phyloP scores from a whole-genome alignment of 2,888 invertebrate genomes.

The Argyresthia albistria region DNA sequence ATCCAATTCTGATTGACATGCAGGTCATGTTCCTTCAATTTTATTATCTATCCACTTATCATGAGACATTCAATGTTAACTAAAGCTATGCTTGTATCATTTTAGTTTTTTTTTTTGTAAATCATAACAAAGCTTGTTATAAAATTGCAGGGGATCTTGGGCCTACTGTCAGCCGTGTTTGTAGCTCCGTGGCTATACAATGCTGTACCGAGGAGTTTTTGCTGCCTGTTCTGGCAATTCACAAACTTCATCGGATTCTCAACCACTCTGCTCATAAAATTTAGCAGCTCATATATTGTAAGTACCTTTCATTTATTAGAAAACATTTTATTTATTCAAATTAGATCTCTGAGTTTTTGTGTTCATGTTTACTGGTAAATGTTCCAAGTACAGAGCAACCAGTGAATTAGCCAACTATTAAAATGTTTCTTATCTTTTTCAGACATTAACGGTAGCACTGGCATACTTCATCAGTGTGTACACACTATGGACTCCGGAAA shows the following conservation, averaged over 20 bases:
- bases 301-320: conserved; percentile 19
- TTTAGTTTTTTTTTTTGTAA: no score
- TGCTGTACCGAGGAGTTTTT: conserved; percentile 78
- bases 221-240: conserved; percentile 72
- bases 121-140: no score
- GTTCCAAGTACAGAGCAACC: no score
- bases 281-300: conserved; percentile 70
- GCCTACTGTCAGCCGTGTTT: conserved; percentile 49
- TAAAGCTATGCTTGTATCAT: no score
- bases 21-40: no score
- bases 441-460: conserved; percentile 78
- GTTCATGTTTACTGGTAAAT: no score
- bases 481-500: conserved; percentile 82
- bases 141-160: conserved; percentile 51
- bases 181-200: conserved; percentile 76
- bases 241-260: conserved; percentile 53
- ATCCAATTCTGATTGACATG: no score
- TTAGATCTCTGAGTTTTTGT: no score
- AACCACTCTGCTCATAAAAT: conserved; percentile 60
- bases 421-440: conserved; percentile 18
- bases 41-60: no score
- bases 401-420: no score
- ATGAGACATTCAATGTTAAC: no score
- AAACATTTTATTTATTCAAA: no score
- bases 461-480: conserved; percentile 81